Evolutionary conservation across 1,140 invertebrate genomes (phyloP).

Genomic region (Sycobia sp.): DNA sequence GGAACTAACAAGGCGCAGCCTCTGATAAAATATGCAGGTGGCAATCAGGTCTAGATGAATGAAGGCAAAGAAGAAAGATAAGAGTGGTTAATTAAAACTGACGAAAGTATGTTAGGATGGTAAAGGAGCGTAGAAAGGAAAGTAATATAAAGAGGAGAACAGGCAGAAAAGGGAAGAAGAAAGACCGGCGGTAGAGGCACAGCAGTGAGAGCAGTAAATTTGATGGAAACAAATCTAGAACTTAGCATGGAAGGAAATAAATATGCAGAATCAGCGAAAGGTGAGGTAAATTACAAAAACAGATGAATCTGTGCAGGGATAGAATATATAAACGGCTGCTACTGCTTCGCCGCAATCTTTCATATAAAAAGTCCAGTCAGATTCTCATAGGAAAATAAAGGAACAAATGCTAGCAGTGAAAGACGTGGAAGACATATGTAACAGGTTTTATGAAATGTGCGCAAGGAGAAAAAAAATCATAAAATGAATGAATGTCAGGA

Average conservation of each 20-base stretch:
- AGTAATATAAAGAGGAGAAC: neutral
- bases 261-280: neutral
- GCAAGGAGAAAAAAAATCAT: no score
- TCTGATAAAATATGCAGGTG: slow-evolving; percentile 36
- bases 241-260: neutral
- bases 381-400: no score
- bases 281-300: neutral
- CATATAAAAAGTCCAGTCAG: no score
- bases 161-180: neutral
- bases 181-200: slow-evolving; percentile 1
- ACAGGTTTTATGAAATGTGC: no score
- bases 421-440: no score
- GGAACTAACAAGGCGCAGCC: neutral
- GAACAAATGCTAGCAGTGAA: no score
- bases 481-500: no score
- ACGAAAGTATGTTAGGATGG: slow-evolving; percentile 22
- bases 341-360: no score
- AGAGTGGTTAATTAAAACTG: slow-evolving; percentile 13
- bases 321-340: no score
- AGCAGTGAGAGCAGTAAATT: neutral
- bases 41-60: slow-evolving; percentile 41
- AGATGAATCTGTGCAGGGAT: neutral
- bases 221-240: neutral
- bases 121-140: neutral
- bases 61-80: slow-evolving; percentile 11